These are phyloP conservation scores for Odocoileus hemionus DNA, from an alignment of 2,113 vertebrate species.

Conservation along the genomic window DNA sequence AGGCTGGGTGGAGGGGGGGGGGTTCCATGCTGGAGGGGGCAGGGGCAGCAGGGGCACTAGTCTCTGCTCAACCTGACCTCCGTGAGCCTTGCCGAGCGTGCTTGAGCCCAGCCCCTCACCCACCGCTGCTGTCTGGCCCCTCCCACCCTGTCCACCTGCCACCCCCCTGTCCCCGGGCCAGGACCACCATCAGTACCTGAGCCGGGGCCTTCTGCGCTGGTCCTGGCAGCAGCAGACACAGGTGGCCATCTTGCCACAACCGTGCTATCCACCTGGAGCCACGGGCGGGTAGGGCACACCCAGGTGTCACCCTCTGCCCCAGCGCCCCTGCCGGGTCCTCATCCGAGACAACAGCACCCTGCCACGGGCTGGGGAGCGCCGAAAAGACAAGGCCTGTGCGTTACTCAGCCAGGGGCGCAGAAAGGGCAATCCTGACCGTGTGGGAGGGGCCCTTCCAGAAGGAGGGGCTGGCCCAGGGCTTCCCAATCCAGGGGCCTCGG, in stretches of 20 bases:
- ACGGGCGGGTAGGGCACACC: neutral
- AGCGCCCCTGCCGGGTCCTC: neutral
- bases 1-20: neutral
- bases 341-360: neutral
- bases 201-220: too few relatives aligned
- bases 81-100: accelerated
- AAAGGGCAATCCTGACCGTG: accelerated
- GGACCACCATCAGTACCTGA: neutral
- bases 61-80: neutral
- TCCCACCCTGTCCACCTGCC: neutral
- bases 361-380: accelerated
- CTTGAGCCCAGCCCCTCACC: too few relatives aligned
- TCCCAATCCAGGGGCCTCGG: accelerated
- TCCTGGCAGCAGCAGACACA: neutral
- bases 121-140: neutral
- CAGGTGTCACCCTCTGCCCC: neutral
- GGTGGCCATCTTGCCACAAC: neutral
- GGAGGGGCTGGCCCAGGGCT: neutral
- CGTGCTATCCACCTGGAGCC: neutral
- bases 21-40: accelerated
- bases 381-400: neutral
- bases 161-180: accelerated
- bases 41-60: accelerated
- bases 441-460: neutral
- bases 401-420: accelerated